Base-by-base conservation (phyloP, 2,113 vertebrate species). In the Xiphophorus couchianus region DNA sequence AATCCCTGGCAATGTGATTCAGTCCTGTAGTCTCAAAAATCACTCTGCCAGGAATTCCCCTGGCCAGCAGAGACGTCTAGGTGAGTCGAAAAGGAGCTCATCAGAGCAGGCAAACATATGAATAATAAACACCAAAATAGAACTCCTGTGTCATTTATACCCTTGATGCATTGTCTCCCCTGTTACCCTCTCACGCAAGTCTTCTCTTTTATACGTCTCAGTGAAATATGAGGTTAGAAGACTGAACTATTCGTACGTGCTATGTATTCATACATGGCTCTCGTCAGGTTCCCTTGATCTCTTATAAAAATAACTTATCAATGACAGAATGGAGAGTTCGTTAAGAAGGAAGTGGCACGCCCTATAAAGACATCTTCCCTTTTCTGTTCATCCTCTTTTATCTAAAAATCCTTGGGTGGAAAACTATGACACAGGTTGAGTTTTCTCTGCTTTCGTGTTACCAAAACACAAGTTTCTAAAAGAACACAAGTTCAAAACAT, bases 1-100 rank as follows among this genome's bases (percentile, higher is more conserved):
- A 97, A 97, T 96, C 96, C 96, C 96, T 97, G 96, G 96, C 97
- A 98, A 98, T 98, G 97, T 98, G 97, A 98, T 98, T 97, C 95
- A 95, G 93, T 92, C 90, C 84, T 91, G 84, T 90, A 91, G 80
- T 92, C 86, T 93, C 82, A 95, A 97, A 93, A 97, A 97, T 97
- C 96, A 96, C 96, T 96, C 96, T 96, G 93, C 96, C 96, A 96
- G 96, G 96, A 96, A 97, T 96, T 95, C 96, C 96, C 95, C 94
- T 96, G 93, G 96, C 91, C 95, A 82, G 65, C 92, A 94, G 96
- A 95, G 77, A 69, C 67, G 62, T 73, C 71, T 62, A 67, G 63
- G 65, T 9, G 61, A 29, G 67, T 71, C 61, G 61, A 68, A 63
- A 60, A 19, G 35, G 60, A 44, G 44, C 17, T 48, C 44, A 51